Base-by-base conservation (phyloP, 2,888 invertebrate species). In the Phlogophora meticulosa region DNA sequence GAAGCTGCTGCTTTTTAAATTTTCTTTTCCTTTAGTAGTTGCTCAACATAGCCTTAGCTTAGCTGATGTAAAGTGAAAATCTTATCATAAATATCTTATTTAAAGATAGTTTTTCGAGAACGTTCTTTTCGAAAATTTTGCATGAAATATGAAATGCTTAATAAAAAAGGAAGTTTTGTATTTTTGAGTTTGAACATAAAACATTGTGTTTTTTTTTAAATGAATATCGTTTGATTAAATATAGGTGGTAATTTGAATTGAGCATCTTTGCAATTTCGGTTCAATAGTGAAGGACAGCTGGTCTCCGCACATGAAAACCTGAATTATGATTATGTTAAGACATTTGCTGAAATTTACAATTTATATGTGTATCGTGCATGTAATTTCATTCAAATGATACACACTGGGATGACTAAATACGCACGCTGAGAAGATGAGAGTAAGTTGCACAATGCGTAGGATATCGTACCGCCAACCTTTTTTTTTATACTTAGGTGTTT, bases 1-100 rank as follows among this genome's bases (percentile, higher is more conserved):
- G 69, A 68, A 66, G 62, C 59, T 49, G 49, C 32, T 69, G 38
- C 28, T 53, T 45, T 65, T 59, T 48, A 64, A 64, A 71, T 60
- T 56, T 34, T 46, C 20, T 65, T 59, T 49, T 67, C 32, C 69
- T 64, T 61, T 43, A 64, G 43, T 60, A 57, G 38, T 34, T 51
- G 34, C 62, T 73, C 28, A 22, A 57, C 20, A 56, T 40, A 40
- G 20, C 11, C n/a, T 40, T 42, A 40, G 42, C 51, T 5, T 28
- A 28, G 15, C 20, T 22, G 32, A 7, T 42, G 22, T 43, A 1
- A 62, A 57, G 48, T n/a, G n/a, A 28, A 53, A 58, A 24, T 59
- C 9, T 43, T 53, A 20, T 61, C 51, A n/a, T 3, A 40, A 45
- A 51, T 13, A 4, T 59, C 13, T 46, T 48, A 24, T 22, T 49